Evolutionary conservation across 2,797 vertebrate species (phyloP), one percentile per base, ranked within the genome.

Genomic region (Passerculus sandwichensis): DNA sequence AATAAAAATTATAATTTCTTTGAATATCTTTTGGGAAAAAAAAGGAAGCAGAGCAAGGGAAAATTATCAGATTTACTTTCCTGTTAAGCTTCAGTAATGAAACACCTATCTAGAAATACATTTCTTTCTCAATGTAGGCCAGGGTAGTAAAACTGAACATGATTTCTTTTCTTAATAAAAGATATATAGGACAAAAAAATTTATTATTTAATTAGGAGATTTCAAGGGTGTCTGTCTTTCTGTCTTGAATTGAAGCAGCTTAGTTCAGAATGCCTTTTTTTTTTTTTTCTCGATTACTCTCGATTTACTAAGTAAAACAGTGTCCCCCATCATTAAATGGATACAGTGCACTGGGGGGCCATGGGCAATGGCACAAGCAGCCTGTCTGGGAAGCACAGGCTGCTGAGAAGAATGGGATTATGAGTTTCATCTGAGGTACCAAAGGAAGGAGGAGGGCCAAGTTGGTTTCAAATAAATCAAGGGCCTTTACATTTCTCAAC

Each of bases 41-140:
- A 54, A 87, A 54, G 23, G 36, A 84, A 80, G 42, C n/a, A 65
- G 17, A 84, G 61, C 57, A 88, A 86, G 73, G 25, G 59, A 82
- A 90, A 84, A 84, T 76, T 2, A 82, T 42, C 44, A 90, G 56
- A 82, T 88, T 81, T 91, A 64, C 54, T 81, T 82, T 88, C 16
- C 32, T 34, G 15, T 88, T 88, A 81, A 90, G 67, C 26, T 82
- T 26, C 48, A 50, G 9, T 84, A 86, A 85, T 76, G 81, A 93
- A 91, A 92, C n/a, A 77, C 26, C 45, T 88, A 38, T 66, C 60
- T 73, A 38, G 67, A 87, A 57, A 44, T 66, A 5, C 15, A 36
- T 67, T 86, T 85, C n/a, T 47, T 91, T 60, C 51, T 70, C 0
- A 0, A 0, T 53, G 11, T 67, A 74, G 57, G 48, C 86, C 53